These are phyloP conservation scores for Beroe forskalii DNA, from an alignment of 37 sponge, comb jelly and placozoan genomes.

Conservation along the genomic window DNA sequence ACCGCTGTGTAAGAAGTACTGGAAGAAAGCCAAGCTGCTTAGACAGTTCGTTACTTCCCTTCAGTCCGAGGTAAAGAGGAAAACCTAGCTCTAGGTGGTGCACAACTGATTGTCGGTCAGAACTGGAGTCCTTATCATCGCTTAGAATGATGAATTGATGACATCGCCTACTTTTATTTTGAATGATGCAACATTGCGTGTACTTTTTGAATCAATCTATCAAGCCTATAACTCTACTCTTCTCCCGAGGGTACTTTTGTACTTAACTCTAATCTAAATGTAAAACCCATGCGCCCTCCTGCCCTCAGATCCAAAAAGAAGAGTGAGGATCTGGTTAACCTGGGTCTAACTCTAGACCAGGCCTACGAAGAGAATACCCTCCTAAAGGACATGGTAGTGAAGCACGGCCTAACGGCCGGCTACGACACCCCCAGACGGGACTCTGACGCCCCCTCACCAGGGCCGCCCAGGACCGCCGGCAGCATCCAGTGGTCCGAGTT, in stretches of 20 bases:
- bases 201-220: no score
- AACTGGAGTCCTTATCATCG: no score
- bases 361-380: slow-evolving; percentile 23
- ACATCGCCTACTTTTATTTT: not conserved
- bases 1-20: slow-evolving; percentile 49
- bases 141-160: no score
- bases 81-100: no score
- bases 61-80: slow-evolving; percentile 30
- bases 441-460: not conserved
- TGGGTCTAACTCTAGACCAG: slow-evolving; percentile 29
- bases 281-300: not conserved
- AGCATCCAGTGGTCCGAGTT: slow-evolving; percentile 27
- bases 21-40: slow-evolving; percentile 40
- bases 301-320: no score
- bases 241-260: not conserved
- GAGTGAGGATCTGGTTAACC: slow-evolving; percentile 3
- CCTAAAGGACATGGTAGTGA: slow-evolving; percentile 30
- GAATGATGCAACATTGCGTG: not conserved
- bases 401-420: slow-evolving; percentile 1
- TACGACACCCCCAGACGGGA: not conserved
- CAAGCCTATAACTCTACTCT: no score
- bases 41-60: slow-evolving; percentile 52
- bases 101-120: no score
- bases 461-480: slow-evolving; percentile 6
- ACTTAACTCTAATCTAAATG: not conserved